Evolutionary conservation across 2,797 vertebrate genomes (phyloP).

Genomic region (Brotula barbata): DNA sequence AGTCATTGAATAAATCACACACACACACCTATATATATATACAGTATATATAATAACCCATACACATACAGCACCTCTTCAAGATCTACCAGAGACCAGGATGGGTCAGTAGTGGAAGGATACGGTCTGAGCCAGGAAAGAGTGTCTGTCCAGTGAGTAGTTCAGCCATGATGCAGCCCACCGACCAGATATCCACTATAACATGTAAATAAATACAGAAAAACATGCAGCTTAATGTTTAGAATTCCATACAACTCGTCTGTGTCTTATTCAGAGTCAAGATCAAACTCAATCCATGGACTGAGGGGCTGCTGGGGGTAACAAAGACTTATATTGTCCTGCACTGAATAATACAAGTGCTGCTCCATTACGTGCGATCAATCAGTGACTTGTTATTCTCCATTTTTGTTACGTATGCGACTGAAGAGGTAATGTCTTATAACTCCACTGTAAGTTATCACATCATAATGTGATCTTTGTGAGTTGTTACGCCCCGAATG

Average conservation of each 20-base stretch:
- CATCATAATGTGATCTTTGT: no score
- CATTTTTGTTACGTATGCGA: no score
- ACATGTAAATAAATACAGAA: conserved; percentile 27
- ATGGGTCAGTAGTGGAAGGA: conserved; percentile 82
- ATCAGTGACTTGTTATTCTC: no score
- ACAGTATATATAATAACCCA: neutral
- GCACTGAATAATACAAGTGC: no score
- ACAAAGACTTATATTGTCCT: no score
- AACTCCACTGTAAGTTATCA: no score
- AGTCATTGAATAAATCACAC: no score
- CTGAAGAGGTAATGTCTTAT: no score
- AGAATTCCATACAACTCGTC: neutral
- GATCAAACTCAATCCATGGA: neutral
- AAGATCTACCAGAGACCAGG: conserved; percentile 17
- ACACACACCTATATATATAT: neutral
- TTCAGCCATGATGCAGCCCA: conserved; percentile 99
- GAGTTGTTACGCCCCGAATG: no score
- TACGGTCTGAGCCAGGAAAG: conserved; percentile 99
- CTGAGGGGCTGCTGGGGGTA: no score
- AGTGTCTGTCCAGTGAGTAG: conserved; percentile 95
- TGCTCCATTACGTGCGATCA: no score
- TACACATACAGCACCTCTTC: neutral
- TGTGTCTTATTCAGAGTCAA: neutral
- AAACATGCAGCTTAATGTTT: conserved; percentile 3
- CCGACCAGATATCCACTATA: conserved; percentile 99